Conservation (phyloP, 1,140 invertebrate species). For the Heliothis subflexa region DNA sequence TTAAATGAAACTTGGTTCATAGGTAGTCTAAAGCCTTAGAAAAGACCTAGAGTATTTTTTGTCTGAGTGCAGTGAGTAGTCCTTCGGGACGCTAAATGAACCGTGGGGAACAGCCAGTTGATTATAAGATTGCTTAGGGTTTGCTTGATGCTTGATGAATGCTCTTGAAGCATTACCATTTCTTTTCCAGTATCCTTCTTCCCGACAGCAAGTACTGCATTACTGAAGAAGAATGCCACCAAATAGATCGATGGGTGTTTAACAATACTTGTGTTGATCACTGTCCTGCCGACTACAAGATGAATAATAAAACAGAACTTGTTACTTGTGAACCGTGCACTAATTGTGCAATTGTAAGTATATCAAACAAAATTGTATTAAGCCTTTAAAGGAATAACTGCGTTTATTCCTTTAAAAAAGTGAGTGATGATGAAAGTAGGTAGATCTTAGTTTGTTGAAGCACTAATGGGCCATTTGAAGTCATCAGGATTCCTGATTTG, state of each 20-base stretch:
- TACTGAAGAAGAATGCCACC: constrained; percentile 63
- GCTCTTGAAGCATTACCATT: not conserved
- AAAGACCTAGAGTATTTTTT: no score
- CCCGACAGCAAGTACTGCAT: constrained; percentile 71
- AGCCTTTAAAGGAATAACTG: not conserved
- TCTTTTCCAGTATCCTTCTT: constrained; percentile 64
- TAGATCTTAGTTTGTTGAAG: not conserved
- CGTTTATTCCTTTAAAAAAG: no score
- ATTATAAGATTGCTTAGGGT: no score
- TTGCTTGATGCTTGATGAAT: no score
- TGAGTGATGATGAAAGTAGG: not conserved
- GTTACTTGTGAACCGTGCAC: constrained; percentile 60
- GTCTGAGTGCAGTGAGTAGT: no score
- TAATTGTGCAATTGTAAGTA: constrained; percentile 67
- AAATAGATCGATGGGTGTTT: constrained; percentile 71
- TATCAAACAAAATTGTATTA: not conserved
- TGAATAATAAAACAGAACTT: constrained; percentile 23
- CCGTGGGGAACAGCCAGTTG: no score
- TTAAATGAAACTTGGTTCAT: no score
- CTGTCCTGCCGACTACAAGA: constrained; percentile 75
- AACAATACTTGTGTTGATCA: constrained; percentile 77
- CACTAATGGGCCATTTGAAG: no score
- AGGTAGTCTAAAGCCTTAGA: no score
- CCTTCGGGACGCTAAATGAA: no score
- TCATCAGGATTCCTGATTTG: no score